Conservation (phyloP, 2,797 vertebrate species). For the Streptopelia turtur region DNA sequence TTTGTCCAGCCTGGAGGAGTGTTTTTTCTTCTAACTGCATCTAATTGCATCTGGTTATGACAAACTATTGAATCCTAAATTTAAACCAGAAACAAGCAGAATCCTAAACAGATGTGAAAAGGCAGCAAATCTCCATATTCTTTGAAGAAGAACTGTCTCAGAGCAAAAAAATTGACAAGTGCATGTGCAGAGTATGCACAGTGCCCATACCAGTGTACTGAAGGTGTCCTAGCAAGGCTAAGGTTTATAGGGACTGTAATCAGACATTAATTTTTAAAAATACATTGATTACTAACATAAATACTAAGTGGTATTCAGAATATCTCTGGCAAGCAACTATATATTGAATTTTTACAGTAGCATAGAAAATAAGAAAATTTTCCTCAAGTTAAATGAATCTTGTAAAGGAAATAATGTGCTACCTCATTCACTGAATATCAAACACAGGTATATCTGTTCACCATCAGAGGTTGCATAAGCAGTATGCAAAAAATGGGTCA, state of each 20-base stretch:
- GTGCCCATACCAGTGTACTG: not conserved
- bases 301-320: not conserved
- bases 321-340: not conserved
- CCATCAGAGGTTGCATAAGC: slow-evolving; percentile 23
- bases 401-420: not conserved
- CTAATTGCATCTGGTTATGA: not conserved
- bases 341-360: not conserved
- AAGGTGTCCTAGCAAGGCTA: not conserved
- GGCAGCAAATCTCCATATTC: not conserved
- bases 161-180: not conserved
- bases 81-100: not conserved
- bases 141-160: not conserved
- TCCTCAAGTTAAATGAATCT: not conserved
- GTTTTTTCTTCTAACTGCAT: not conserved
- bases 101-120: not conserved
- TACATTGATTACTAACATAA: not conserved
- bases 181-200: no score
- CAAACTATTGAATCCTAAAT: not conserved
- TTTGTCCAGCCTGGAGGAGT: not conserved
- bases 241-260: not conserved
- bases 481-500: slow-evolving; percentile 26
- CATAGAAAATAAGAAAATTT: not conserved
- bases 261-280: not conserved
- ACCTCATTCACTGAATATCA: slow-evolving; percentile 11
- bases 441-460: not conserved